Evolutionary conservation across 2,113 vertebrate species (phyloP).

Genomic region (Sterrhoptilus dennistouni): DNA sequence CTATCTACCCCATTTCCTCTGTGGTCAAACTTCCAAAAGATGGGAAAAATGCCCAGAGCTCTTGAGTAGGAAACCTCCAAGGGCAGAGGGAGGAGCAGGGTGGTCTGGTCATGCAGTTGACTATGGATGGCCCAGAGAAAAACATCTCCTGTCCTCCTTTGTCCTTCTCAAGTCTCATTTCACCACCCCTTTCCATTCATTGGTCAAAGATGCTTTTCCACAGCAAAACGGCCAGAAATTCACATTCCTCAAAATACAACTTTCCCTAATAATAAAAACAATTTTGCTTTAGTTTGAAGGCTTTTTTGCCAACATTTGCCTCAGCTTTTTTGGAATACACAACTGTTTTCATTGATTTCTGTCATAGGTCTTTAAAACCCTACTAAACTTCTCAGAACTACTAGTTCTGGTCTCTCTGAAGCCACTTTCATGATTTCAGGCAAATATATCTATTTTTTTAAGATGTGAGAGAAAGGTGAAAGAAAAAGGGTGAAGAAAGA

Average conservation of each 20-base stretch:
- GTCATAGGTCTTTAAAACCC: background rate
- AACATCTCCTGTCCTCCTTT: background rate
- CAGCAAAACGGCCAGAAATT: background rate
- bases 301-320: accelerated
- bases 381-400: background rate
- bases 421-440: background rate
- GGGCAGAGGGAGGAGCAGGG: background rate
- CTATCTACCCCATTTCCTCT: background rate
- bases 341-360: background rate
- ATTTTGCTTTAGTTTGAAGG: background rate
- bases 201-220: background rate
- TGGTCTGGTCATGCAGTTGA: accelerated
- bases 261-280: background rate
- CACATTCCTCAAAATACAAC: background rate
- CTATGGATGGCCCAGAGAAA: accelerated
- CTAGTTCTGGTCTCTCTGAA: background rate
- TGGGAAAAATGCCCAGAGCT: background rate
- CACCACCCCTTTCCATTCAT: background rate
- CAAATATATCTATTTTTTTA: background rate
- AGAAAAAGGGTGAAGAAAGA: background rate
- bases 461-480: background rate
- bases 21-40: background rate
- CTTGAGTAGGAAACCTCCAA: background rate
- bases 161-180: background rate
- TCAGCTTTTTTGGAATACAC: background rate